Conservation (phyloP, 2,113 vertebrate species). For the Ophiodon elongatus region DNA sequence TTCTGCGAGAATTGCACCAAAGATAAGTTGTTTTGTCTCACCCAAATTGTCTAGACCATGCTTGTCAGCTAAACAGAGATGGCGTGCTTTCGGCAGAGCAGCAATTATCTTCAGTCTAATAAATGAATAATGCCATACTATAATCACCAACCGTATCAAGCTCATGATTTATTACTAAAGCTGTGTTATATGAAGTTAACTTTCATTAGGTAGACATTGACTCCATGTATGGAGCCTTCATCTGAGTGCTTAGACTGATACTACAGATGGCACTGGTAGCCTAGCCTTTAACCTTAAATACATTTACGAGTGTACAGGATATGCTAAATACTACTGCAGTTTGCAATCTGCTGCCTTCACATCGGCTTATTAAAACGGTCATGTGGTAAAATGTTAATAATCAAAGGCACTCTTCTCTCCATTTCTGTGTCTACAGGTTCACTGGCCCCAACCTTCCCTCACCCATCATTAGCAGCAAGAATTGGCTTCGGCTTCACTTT, state of each 20-base stretch:
- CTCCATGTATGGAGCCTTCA: background rate
- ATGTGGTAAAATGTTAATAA: background rate
- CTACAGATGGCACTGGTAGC: background rate
- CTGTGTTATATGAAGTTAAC: background rate
- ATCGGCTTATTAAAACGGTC: conserved; percentile 12
- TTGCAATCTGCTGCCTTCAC: background rate
- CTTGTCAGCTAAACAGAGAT: too few species aligned
- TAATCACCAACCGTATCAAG: background rate
- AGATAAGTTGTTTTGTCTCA: too few species aligned
- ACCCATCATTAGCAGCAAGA: conserved; percentile 98
- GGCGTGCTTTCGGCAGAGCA: too few species aligned
- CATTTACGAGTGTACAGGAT: background rate
- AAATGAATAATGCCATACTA: background rate
- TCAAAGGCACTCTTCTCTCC: background rate
- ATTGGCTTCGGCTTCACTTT: conserved; percentile 97
- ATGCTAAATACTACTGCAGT: background rate
- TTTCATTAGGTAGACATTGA: background rate
- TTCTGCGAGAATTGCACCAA: background rate
- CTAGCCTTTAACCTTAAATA: background rate
- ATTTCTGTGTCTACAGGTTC: conserved; percentile 86
- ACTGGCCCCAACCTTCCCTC: conserved; percentile 95
- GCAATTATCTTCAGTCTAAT: too few species aligned
- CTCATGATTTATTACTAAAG: background rate
- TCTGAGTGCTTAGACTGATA: background rate
- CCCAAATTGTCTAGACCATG: too few species aligned